Conservation (phyloP, 2,888 invertebrate species). For the Metacarcinus magister region DNA sequence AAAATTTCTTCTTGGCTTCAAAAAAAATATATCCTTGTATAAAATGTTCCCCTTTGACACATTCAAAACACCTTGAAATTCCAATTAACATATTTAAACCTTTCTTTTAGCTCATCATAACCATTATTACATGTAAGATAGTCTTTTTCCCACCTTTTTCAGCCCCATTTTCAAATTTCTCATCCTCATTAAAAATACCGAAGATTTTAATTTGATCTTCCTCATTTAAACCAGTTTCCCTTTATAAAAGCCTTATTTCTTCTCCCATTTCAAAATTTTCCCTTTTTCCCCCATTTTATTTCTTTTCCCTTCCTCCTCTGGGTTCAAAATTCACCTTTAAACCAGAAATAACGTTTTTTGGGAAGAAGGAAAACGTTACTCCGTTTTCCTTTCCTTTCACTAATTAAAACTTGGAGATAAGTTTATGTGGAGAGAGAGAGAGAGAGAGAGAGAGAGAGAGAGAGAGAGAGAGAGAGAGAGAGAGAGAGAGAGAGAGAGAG, state of each 20-base stretch:
- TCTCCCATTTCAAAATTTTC: background rate
- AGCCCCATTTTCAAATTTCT: background rate
- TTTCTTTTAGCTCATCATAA: too few relatives aligned
- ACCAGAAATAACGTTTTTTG: constrained; percentile 28
- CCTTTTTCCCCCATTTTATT: background rate
- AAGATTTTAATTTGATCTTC: too few relatives aligned
- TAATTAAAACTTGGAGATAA: constrained; percentile 48
- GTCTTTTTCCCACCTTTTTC: background rate
- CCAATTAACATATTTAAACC: too few relatives aligned
- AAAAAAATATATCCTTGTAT: too few relatives aligned
- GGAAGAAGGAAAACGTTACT: background rate
- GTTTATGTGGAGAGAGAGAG: constrained; percentile 41
- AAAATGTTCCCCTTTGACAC: too few relatives aligned
- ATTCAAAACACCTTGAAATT: too few relatives aligned
- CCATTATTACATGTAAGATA: too few relatives aligned
- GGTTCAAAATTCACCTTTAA: constrained; percentile 1
- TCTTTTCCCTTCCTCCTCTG: background rate
- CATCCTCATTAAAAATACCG: background rate
- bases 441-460: constrained; percentile 48
- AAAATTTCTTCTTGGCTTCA: too few relatives aligned
- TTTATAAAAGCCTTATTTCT: background rate
- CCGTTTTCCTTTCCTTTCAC: constrained; percentile 40
- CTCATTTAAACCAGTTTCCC: background rate
- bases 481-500: constrained; percentile 12
- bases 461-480: constrained; percentile 46